phyloP scores from a whole-genome alignment of 2,888 invertebrate genomes.

The Dexiosoma caninum region DNA sequence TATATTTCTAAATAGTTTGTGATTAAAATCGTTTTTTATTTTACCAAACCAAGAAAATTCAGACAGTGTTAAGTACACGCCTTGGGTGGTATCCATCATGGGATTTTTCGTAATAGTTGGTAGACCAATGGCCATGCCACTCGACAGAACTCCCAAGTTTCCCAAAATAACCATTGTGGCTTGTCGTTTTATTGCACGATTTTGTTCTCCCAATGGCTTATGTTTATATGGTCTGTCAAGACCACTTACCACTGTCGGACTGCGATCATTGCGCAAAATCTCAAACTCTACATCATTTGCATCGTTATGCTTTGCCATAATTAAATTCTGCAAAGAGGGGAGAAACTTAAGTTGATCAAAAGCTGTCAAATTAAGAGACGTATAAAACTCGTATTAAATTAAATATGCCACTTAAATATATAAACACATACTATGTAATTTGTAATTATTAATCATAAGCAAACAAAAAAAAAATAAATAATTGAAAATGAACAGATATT shows the following conservation, averaged over 20 bases:
- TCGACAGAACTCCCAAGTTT: slow-evolving; percentile 74
- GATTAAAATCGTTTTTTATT: neutral
- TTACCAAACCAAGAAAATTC: slow-evolving; percentile 77
- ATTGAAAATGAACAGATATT: too few relatives aligned
- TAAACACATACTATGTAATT: too few relatives aligned
- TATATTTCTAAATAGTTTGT: neutral
- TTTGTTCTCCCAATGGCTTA: slow-evolving; percentile 73
- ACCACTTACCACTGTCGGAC: slow-evolving; percentile 67
- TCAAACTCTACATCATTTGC: slow-evolving; percentile 49
- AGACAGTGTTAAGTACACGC: slow-evolving; percentile 68
- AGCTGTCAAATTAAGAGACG: too few relatives aligned
- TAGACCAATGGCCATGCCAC: slow-evolving; percentile 74
- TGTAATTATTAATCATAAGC: too few relatives aligned
- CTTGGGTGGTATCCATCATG: slow-evolving; percentile 69
- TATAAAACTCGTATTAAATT: too few relatives aligned
- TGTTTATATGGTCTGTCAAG: slow-evolving; percentile 64
- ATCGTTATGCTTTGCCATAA: slow-evolving; percentile 31
- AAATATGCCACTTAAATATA: too few relatives aligned
- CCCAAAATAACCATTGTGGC: slow-evolving; percentile 74
- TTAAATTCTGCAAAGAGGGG: neutral
- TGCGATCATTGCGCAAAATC: slow-evolving; percentile 44
- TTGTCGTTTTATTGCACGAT: slow-evolving; percentile 73
- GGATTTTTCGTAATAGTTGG: slow-evolving; percentile 74
- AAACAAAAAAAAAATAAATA: too few relatives aligned
- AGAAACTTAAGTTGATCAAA: too few relatives aligned